Percentiles rank a stretch among this genome's conserved stretches.
Evolutionary conservation across 2,113 vertebrate genomes (phyloP).

Genomic region (Thunnus thynnus): DNA sequence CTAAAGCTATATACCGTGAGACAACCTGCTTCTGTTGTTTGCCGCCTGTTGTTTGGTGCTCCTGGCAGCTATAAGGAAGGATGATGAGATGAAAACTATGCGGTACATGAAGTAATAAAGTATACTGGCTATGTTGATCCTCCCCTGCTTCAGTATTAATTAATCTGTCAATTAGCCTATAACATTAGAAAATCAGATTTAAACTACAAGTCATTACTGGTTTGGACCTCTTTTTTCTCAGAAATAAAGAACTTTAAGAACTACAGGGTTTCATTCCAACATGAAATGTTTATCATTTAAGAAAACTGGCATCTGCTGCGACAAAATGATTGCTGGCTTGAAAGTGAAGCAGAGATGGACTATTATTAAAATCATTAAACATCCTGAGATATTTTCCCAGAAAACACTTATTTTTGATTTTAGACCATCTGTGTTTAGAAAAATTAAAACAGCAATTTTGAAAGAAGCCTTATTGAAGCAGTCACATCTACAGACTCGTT

Average conservation of each 20-base stretch:
- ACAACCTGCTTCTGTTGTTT: too few relatives aligned
- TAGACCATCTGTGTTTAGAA: conserved; percentile 18
- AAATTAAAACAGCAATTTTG: neutral
- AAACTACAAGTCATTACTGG: neutral
- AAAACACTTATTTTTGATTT: conserved; percentile 15
- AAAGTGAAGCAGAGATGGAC: conserved; percentile 21
- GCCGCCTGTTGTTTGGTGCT: too few relatives aligned
- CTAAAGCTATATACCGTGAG: too few relatives aligned
- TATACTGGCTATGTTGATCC: neutral
- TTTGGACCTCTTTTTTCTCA: neutral
- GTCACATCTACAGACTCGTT: conserved; percentile 4
- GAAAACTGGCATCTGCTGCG: conserved; percentile 3
- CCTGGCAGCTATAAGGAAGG: too few relatives aligned
- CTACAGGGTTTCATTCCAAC: neutral
- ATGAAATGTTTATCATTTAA: neutral
- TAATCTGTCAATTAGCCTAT: too few relatives aligned
- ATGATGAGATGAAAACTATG: too few relatives aligned
- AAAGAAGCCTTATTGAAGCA: neutral
- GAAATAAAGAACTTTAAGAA: neutral
- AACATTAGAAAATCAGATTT: neutral
- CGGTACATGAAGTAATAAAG: too few relatives aligned
- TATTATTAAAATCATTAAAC: conserved; percentile 36
- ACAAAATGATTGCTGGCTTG: conserved; percentile 30
- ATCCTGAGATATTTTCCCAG: conserved; percentile 13
- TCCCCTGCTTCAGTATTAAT: too few relatives aligned